These are phyloP conservation scores for Marmota monax DNA, from an alignment of 2,113 vertebrate species.

Conservation along the genomic window DNA sequence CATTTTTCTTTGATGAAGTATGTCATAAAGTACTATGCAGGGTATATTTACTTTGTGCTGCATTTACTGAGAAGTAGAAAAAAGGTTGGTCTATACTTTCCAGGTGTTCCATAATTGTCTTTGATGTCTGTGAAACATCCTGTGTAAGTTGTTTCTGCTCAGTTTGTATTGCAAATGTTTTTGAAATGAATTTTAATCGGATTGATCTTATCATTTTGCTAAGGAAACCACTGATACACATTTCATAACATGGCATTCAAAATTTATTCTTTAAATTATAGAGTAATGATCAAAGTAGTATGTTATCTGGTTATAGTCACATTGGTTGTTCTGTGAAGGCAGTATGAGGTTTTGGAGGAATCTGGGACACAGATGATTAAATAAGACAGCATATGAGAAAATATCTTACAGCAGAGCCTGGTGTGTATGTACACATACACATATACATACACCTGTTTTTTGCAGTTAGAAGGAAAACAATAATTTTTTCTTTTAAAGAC, in stretches of 20 bases:
- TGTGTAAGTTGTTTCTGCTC: conserved; percentile 28
- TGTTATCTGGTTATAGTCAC: neutral
- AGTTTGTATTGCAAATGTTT: conserved; percentile 26
- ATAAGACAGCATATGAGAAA: neutral
- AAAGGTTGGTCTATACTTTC: neutral
- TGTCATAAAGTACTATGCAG: conserved; percentile 17
- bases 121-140: conserved; percentile 56
- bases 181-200: conserved; percentile 42
- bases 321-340: conserved; percentile 7
- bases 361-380: neutral
- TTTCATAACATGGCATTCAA: neutral
- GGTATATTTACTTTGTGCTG: conserved; percentile 64
- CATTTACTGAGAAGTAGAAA: conserved; percentile 34
- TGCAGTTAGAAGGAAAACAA: neutral
- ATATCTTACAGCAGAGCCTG: neutral
- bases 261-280: conserved; percentile 41
- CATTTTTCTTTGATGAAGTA: conserved; percentile 8
- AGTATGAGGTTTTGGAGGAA: neutral
- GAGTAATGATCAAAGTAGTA: neutral
- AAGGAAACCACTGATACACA: conserved; percentile 59
- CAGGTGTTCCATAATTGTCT: conserved; percentile 50
- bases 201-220: conserved; percentile 38
- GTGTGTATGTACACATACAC: neutral
- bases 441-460: neutral
- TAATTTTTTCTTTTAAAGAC: conserved; percentile 27